Percentiles rank a stretch among this genome's conserved stretches.
Evolutionary conservation across 2,888 invertebrate genomes (phyloP).

Genomic region (Pyrochroa serraticornis): DNA sequence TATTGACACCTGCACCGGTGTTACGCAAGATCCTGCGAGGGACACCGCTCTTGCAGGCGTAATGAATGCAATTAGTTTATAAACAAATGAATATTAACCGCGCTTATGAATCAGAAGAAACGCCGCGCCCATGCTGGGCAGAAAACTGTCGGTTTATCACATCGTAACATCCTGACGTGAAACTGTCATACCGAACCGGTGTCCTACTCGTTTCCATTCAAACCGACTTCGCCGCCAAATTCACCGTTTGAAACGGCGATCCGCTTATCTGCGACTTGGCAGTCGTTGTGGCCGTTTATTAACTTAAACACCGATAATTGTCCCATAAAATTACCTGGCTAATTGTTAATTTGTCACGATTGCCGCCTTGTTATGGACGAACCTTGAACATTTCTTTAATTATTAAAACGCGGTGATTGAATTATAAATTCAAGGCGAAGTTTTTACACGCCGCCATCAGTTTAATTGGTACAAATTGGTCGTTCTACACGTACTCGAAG

Average conservation of each 20-base stretch:
- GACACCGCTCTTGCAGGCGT: not conserved
- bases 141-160: too few relatives aligned
- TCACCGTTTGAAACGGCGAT: too few relatives aligned
- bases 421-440: slow-evolving; percentile 3
- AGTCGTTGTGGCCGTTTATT: slow-evolving; percentile 16
- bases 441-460: not conserved
- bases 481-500: slow-evolving; percentile 1
- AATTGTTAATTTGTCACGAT: slow-evolving; percentile 20
- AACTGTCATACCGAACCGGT: too few relatives aligned
- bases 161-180: too few relatives aligned
- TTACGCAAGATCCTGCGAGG: not conserved
- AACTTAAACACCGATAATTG: slow-evolving; percentile 21
- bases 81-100: too few relatives aligned
- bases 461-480: slow-evolving; percentile 5
- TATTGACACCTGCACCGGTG: not conserved
- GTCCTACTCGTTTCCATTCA: too few relatives aligned
- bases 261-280: not conserved
- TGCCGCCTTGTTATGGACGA: not conserved
- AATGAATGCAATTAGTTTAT: too few relatives aligned
- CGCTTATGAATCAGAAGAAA: too few relatives aligned
- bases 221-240: too few relatives aligned
- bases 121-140: too few relatives aligned
- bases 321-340: slow-evolving; percentile 15
- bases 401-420: not conserved
- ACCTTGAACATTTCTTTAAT: slow-evolving; percentile 4